Evolutionary conservation across 2,888 invertebrate species (phyloP).

Genomic region (Mamestra brassicae): DNA sequence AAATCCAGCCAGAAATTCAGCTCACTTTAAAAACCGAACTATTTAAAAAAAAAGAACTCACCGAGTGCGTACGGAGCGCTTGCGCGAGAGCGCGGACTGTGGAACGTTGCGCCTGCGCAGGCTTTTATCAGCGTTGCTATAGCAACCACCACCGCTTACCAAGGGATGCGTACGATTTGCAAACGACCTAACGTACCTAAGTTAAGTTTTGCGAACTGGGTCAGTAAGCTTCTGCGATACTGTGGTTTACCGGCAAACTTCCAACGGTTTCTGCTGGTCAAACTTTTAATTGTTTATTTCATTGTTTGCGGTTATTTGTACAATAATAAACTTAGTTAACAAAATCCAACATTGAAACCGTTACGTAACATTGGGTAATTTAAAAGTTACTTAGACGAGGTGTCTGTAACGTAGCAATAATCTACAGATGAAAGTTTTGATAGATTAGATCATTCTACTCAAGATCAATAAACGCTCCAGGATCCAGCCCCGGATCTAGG

Average conservation of each 20-base stretch:
- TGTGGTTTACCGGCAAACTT: constrained; percentile 54
- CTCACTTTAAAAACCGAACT: constrained; percentile 51
- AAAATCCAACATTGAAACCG: background rate
- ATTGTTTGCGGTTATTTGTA: constrained; percentile 43
- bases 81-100: constrained; percentile 84
- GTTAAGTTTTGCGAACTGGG: constrained; percentile 70
- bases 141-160: constrained; percentile 77
- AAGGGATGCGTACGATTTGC: constrained; percentile 64
- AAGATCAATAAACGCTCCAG: background rate
- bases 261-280: constrained; percentile 39
- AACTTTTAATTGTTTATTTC: constrained; percentile 50
- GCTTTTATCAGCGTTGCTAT: constrained; percentile 81
- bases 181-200: constrained; percentile 47
- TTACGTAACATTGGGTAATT: background rate
- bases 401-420: background rate
- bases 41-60: constrained; percentile 77
- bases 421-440: background rate
- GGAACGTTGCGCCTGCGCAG: constrained; percentile 68
- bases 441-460: background rate
- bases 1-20: constrained; percentile 21
- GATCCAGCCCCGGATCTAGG: too few relatives aligned
- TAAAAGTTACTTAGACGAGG: background rate
- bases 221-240: constrained; percentile 56
- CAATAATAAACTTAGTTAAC: background rate
- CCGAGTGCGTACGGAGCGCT: constrained; percentile 86